Base-by-base conservation (phyloP, 2,797 vertebrate species). In the Gadopsis marmoratus region DNA sequence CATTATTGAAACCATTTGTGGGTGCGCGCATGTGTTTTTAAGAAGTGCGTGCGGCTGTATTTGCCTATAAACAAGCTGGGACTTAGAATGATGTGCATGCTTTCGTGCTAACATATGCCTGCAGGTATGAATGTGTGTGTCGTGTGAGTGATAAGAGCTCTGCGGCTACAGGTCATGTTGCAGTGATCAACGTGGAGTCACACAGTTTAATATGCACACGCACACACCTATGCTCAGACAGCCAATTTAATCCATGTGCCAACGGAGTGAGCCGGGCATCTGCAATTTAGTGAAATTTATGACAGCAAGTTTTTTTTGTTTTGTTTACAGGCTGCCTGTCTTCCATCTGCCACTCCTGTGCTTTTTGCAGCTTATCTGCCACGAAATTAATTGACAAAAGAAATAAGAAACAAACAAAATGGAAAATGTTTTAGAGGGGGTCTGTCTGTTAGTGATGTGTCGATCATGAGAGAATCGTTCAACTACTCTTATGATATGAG, bases 241-340 rank as follows among this genome's bases (percentile, higher is more conserved):
- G 35, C 39, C 60, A 70, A 70, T 88, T 79, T 60, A 74, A 69
- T 77, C 67, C 60, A 35, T 65, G 73, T 64, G 41, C 14, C 50
- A 54, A 55, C 74, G 43, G 43, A 69, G 35, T 62, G 66, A 77
- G 79, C 61, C 72, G 65, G 78, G 61, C 59, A 43, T 78, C 72
- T 76, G 83, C 85, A 91, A 91, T 88, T 91, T 86, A 86, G 87
- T 81, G 58, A 89, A 88, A 86, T 88, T 81, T 63, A 87, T 74
- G 59, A 79, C 58, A 62, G 61, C 74, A 61, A 17, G 7, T 74
- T 82, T 79, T 78, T 55, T 45, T 50, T 71, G 62, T 41, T 63
- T 74, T 71, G 37, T 67, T 74, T 76, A 61, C 54, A 62, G 17
- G 29, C 76, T 71, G 23, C 33, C 29, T 80, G 70, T 79, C 68